A percentile compares a stretch with the other conserved stretches of the same genome.
Conservation (phyloP, 2,113 vertebrate genomes). For the Phaetusa simplex region DNA sequence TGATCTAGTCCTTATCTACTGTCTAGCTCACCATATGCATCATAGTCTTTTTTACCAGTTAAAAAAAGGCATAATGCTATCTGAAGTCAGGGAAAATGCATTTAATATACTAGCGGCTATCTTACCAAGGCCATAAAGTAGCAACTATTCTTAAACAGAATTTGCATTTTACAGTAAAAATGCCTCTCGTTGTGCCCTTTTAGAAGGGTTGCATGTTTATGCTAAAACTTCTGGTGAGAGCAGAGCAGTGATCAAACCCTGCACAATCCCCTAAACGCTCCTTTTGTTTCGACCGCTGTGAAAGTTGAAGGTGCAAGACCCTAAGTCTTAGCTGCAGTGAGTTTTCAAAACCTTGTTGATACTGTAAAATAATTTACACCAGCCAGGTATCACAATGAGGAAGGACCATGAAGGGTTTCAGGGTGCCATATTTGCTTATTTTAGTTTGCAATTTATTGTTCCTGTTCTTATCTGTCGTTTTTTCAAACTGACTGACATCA, state of each 20-base stretch:
- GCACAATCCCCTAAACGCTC: not conserved
- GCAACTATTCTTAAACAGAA: not conserved
- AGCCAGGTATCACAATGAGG: not conserved
- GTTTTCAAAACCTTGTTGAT: not conserved
- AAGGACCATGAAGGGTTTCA: not conserved
- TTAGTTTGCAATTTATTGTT: not conserved
- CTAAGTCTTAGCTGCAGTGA: not conserved
- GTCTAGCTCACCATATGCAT: not conserved
- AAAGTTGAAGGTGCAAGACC: not conserved
- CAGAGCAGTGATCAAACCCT: not conserved
- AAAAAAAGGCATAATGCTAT: not conserved
- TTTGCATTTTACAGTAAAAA: not conserved
- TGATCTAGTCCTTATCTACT: not conserved
- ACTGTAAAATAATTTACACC: not conserved
- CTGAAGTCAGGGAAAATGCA: not conserved
- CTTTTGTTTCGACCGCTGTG: not conserved
- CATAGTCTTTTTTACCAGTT: not conserved
- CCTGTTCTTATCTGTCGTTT: not conserved
- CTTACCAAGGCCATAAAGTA: not conserved
- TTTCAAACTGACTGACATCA: not conserved
- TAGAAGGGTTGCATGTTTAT: not conserved
- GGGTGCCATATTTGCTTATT: not conserved
- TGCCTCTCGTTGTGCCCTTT: not conserved
- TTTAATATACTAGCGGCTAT: not conserved
- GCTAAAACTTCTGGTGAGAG: not conserved